phyloP scores from a whole-genome alignment of 2,797 vertebrate genomes.

The Yasuhikotakia modesta region DNA sequence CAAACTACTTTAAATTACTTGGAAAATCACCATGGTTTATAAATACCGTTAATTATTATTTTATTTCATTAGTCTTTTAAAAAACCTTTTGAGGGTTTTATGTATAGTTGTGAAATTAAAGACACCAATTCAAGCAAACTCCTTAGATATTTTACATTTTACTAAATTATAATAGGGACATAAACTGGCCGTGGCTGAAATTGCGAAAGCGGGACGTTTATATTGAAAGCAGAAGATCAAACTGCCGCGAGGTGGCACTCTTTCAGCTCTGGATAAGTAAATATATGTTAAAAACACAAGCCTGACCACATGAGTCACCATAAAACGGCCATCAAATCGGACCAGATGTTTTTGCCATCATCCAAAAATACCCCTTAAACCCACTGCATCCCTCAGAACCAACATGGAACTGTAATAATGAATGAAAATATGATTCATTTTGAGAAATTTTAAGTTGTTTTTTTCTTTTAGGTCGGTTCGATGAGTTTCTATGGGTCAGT shows the following conservation, averaged over 20 bases:
- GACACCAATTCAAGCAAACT: background rate
- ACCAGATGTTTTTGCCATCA: conserved; percentile 55
- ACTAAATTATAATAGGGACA: background rate
- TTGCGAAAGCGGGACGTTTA: background rate
- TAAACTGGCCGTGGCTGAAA: background rate
- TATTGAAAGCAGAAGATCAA: too few relatives aligned
- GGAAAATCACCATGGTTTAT: too few relatives aligned
- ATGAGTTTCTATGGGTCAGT: conserved; percentile 16
- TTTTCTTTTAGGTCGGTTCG: conserved; percentile 5
- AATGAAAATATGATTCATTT: conserved; percentile 43
- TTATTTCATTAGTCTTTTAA: too few relatives aligned
- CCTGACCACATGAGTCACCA: conserved; percentile 51
- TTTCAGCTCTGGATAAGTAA: conserved; percentile 26
- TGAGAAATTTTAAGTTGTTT: conserved; percentile 16
- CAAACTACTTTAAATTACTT: too few relatives aligned
- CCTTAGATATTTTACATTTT: background rate
- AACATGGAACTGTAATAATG: conserved; percentile 48
- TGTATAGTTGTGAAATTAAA: too few relatives aligned
- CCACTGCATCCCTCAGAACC: conserved; percentile 42
- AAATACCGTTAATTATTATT: too few relatives aligned
- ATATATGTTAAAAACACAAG: conserved; percentile 19
- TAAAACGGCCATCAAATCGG: conserved; percentile 46
- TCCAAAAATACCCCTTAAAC: conserved; percentile 41
- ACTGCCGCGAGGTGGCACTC: conserved; percentile 69
- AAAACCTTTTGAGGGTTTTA: too few relatives aligned